These are phyloP conservation scores for Stegana nigrithorax DNA, from an alignment of 2,888 invertebrate genomes.

Conservation along the genomic window DNA sequence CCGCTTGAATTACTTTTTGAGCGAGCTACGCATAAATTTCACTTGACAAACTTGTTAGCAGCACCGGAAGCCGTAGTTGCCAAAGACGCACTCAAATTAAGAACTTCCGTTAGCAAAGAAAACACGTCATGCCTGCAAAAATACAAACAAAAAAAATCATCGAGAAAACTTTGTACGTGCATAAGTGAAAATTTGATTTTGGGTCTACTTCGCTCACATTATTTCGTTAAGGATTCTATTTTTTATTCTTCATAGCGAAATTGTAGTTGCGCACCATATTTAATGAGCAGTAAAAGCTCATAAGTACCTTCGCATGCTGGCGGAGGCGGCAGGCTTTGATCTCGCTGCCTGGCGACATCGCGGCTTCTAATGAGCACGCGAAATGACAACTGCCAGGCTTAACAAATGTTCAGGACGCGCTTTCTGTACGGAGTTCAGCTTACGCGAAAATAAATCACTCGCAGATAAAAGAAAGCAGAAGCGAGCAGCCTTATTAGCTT, in stretches of 20 bases:
- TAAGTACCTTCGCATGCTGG: background rate
- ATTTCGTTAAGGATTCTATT: background rate
- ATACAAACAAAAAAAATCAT: background rate
- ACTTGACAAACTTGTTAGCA: slow-evolving; percentile 58
- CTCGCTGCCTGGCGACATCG: background rate
- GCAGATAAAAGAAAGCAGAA: background rate
- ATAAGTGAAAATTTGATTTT: slow-evolving; percentile 5
- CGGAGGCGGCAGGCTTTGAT: background rate
- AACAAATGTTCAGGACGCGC: too few relatives aligned
- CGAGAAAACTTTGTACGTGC: slow-evolving; percentile 6
- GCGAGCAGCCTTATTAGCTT: slow-evolving; percentile 2
- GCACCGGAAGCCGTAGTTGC: slow-evolving; percentile 15
- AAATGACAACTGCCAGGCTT: too few relatives aligned
- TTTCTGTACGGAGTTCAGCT: too few relatives aligned
- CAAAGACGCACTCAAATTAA: slow-evolving; percentile 42
- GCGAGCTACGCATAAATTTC: slow-evolving; percentile 51
- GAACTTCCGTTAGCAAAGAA: slow-evolving; percentile 35
- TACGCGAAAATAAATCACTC: background rate
- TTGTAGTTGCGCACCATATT: slow-evolving; percentile 15
- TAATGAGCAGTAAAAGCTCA: slow-evolving; percentile 4
- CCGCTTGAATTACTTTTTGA: slow-evolving; percentile 51
- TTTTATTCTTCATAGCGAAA: background rate
- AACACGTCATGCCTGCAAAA: background rate
- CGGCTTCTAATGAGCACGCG: background rate
- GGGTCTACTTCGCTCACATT: background rate